phyloP scores from a whole-genome alignment of 2,797 vertebrate genomes.

The Gila robusta region DNA sequence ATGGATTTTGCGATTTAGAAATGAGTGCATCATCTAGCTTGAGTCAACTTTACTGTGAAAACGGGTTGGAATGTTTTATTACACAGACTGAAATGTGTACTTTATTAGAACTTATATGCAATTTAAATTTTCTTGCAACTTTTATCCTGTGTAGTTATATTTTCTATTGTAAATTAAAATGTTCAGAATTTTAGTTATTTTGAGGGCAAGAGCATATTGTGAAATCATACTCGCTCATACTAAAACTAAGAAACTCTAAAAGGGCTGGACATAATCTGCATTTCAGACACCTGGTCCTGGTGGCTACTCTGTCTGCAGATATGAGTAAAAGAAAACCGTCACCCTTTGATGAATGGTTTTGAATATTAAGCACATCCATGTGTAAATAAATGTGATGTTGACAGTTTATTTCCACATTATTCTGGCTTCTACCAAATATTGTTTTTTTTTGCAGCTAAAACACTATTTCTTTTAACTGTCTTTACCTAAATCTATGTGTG shows the following conservation, averaged over 20 bases:
- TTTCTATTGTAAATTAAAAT: constrained; percentile 21
- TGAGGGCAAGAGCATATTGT: neutral
- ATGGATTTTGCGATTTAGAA: neutral
- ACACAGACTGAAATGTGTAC: constrained; percentile 35
- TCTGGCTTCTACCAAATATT: neutral
- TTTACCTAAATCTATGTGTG: neutral
- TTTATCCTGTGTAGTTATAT: constrained; percentile 25
- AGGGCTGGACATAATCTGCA: constrained; percentile 6
- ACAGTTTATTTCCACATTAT: constrained; percentile 1
- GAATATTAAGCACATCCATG: constrained; percentile 14
- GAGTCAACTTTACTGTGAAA: constrained; percentile 38
- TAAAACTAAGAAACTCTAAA: constrained; percentile 16
- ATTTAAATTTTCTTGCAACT: neutral
- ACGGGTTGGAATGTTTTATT: constrained; percentile 36
- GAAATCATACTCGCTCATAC: neutral
- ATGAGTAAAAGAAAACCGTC: neutral
- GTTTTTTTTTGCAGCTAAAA: neutral
- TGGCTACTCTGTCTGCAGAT: constrained; percentile 2
- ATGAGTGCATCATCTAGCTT: neutral
- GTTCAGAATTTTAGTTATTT: constrained; percentile 18
- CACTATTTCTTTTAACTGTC: neutral
- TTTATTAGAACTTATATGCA: constrained; percentile 36
- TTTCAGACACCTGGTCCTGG: neutral
- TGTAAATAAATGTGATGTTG: constrained; percentile 5
- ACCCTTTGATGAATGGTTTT: neutral